phyloP scores from a whole-genome alignment of 2,113 vertebrate species.

The Eulemur rufifrons region DNA sequence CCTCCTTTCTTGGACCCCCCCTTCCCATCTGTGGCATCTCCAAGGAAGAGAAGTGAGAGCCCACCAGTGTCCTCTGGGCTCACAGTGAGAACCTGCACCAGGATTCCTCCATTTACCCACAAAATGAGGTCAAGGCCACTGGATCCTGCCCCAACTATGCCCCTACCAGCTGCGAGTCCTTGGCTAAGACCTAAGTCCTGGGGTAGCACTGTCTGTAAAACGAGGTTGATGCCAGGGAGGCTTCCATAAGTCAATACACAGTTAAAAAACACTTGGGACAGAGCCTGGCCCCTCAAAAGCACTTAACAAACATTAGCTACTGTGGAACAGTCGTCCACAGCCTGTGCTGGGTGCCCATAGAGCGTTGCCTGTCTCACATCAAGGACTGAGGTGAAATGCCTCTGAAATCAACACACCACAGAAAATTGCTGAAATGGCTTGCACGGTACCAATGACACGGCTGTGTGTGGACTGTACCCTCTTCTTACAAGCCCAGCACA shows the following conservation, averaged over 20 bases:
- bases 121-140: not conserved
- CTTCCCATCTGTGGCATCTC: not conserved
- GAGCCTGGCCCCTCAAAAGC: not conserved
- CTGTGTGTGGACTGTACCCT: not conserved
- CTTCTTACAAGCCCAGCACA: not conserved
- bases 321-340: not conserved
- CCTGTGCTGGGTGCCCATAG: not conserved
- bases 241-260: not conserved
- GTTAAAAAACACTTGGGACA: not conserved
- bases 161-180: not conserved
- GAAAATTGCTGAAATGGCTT: not conserved
- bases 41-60: not conserved
- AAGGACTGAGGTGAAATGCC: not conserved
- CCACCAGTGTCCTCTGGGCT: not conserved
- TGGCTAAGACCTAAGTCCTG: not conserved
- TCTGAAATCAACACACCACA: not conserved
- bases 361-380: accelerated
- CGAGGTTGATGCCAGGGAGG: not conserved
- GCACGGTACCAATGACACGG: accelerated
- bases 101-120: not conserved
- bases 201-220: not conserved
- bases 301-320: not conserved
- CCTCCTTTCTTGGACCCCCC: not conserved
- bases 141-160: not conserved
- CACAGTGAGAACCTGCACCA: not conserved